Base-by-base conservation (phyloP, 2,797 vertebrate genomes). In the Spinus olivaceus region DNA sequence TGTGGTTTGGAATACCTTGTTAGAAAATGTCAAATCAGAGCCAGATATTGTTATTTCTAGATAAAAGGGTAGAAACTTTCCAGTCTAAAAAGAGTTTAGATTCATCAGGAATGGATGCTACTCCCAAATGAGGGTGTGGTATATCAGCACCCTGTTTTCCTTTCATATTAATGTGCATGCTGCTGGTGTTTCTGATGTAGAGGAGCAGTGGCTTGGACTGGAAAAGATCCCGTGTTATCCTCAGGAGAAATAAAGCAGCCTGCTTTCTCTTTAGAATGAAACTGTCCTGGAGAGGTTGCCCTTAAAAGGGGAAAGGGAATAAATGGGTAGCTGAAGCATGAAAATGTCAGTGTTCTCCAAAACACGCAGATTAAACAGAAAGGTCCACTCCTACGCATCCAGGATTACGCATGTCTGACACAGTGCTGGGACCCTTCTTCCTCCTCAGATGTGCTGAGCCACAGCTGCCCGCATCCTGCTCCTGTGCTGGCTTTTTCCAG, bases 221-320 rank as follows among this genome's bases (percentile, higher is more conserved):
- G 64, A 53, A 77, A 85, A 84, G 39, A 90, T 42, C 46, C 32
- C 35, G 23, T 71, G 35, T 18, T 87, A 39, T 77, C 61, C 15
- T 85, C 3, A 1, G 64, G 53, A 92, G 67, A 84, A 90, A 37
- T 37, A 74, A 65, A 65, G 44, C 37, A 74, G 72, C 28, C 30
- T 83, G 25, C 28, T 81, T 47, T 61, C 11, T 90, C 3, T 1
- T 71, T 74, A 72, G 39, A 61, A 73, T 60, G 72, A 89, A 72
- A 51, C 53, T 70, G 67, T 67, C 70, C 41, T 81, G 63, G 64
- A 72, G 67, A 86, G 65, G 65, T 87, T 88, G 79, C 33, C 88
- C 80, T 95, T 94, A 92, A 92, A 90, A 91, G 92, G 84, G 69
- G 91, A 70, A 88, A 83, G 67, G 57, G 86, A 90, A 33, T 74